Conservation (phyloP, 2,113 vertebrate species). For the Oriolus oriolus region DNA sequence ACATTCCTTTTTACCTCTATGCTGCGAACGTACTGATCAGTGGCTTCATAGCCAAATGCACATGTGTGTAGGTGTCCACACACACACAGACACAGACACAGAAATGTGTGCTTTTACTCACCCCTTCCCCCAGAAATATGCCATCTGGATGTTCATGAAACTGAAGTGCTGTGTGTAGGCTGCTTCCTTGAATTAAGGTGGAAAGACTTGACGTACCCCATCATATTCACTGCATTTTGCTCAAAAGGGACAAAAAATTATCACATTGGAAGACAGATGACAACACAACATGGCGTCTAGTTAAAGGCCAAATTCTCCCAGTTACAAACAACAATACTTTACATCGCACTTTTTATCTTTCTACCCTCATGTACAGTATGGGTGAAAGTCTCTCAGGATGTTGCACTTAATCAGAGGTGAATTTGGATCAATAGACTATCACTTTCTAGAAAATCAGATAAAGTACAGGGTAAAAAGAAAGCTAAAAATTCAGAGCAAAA, state of each 20-base stretch:
- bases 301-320: background rate
- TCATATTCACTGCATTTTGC: background rate
- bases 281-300: background rate
- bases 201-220: background rate
- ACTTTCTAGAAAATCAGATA: slow-evolving; percentile 22
- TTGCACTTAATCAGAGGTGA: slow-evolving; percentile 35
- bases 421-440: slow-evolving; percentile 44
- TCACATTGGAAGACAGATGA: background rate
- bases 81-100: background rate
- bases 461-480: background rate
- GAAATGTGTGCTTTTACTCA: background rate
- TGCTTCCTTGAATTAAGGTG: background rate
- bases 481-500: slow-evolving; percentile 4
- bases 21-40: background rate
- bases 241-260: background rate
- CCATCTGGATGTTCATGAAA: background rate
- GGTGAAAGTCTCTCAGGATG: slow-evolving; percentile 1
- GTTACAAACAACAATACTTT: background rate
- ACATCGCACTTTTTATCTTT: background rate
- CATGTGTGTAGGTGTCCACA: background rate
- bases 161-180: background rate
- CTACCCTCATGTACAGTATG: background rate
- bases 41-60: background rate
- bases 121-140: background rate
- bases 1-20: background rate